These are phyloP conservation scores for Daktulosphaira vitifoliae DNA, from an alignment of 1,140 invertebrate genomes.

Conservation along the genomic window DNA sequence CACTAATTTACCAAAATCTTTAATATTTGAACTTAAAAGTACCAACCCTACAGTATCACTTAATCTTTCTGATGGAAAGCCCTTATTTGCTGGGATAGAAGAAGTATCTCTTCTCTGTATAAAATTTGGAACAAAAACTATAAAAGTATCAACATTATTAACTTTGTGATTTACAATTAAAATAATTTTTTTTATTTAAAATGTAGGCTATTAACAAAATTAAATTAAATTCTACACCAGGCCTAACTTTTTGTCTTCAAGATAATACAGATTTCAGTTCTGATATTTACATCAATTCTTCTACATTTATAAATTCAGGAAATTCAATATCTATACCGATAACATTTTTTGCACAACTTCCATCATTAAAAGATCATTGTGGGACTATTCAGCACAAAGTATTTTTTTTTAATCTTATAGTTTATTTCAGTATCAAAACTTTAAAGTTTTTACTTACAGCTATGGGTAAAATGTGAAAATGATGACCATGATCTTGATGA, in stretches of 20 bases:
- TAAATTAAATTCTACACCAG: constrained; percentile 15
- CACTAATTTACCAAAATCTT: neutral
- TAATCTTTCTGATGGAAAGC: constrained; percentile 2
- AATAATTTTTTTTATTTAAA: neutral
- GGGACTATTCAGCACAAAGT: constrained; percentile 6
- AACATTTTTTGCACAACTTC: constrained; percentile 12
- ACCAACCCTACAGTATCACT: constrained; percentile 2
- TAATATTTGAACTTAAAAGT: constrained; percentile 19
- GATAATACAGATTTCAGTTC: constrained; percentile 11
- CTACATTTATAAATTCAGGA: neutral
- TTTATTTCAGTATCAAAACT: too few relatives aligned
- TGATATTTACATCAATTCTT: constrained; percentile 2
- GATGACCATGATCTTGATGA: neutral
- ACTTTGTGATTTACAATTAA: neutral
- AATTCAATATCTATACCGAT: constrained; percentile 15
- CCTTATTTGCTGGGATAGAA: constrained; percentile 21
- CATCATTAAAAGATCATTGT: constrained; percentile 11
- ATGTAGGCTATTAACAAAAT: constrained; percentile 10
- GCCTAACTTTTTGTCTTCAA: constrained; percentile 17
- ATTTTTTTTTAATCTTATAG: neutral
- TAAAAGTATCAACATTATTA: neutral
- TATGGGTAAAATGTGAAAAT: constrained; percentile 26
- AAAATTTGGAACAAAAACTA: constrained; percentile 22
- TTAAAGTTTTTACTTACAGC: constrained; percentile 1
- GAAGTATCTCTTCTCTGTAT: constrained; percentile 3